Percentiles rank a stretch among this genome's conserved stretches.
Evolutionary conservation across 2,797 vertebrate species (phyloP).

Genomic region (Phrynocephalus forsythii): DNA sequence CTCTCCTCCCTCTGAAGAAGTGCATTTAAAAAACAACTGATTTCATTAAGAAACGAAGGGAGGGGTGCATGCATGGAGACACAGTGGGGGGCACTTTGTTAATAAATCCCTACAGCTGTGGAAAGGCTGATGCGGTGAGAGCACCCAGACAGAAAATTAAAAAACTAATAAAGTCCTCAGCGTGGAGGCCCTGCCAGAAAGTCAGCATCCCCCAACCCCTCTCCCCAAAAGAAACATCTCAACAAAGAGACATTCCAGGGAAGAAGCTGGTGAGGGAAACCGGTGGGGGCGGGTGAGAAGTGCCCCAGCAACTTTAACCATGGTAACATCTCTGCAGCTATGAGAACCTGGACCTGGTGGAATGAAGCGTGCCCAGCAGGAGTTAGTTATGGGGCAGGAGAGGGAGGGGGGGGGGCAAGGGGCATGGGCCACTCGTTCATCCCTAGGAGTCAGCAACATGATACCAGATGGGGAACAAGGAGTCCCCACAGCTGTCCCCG

Average conservation of each 20-base stretch:
- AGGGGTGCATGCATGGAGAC: constrained; percentile 36
- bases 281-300: constrained; percentile 76
- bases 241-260: constrained; percentile 85
- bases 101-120: constrained; percentile 79
- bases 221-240: constrained; percentile 78
- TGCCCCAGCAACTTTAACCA: constrained; percentile 64
- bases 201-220: constrained; percentile 71
- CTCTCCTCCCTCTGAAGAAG: constrained; percentile 38
- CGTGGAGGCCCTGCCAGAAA: constrained; percentile 81
- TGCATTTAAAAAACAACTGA: background rate
- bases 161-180: constrained; percentile 85
- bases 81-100: constrained; percentile 61
- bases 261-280: constrained; percentile 82
- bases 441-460: background rate
- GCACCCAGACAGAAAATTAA: constrained; percentile 85
- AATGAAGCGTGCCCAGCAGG: background rate
- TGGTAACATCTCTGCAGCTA: constrained; percentile 73
- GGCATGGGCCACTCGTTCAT: rapidly evolving
- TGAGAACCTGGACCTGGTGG: constrained; percentile 41
- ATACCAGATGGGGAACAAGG: background rate
- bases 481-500: background rate
- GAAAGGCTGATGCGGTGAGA: constrained; percentile 81
- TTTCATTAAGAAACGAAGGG: constrained; percentile 49
- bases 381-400: background rate
- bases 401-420: background rate